Percentiles rank a stretch among this genome's conserved stretches.
Conservation (phyloP, 2,888 invertebrate genomes). For the Cacoxenus indagator region DNA sequence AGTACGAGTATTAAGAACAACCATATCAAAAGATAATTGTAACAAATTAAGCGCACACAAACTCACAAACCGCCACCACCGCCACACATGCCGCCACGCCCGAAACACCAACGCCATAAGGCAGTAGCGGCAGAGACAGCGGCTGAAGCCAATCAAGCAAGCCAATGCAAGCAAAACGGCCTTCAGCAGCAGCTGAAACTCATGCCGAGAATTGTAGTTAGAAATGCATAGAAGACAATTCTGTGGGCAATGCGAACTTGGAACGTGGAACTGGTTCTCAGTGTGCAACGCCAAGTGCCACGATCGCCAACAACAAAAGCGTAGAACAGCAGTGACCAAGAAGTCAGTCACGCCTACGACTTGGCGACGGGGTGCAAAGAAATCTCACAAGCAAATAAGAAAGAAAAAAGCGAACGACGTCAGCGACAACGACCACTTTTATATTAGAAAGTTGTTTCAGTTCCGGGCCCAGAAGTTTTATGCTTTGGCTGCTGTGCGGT, state of each 20-base stretch:
- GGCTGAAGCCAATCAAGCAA: not conserved
- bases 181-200: conserved; percentile 3
- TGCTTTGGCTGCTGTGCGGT: not conserved
- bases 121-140: not conserved
- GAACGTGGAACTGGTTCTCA: conserved; percentile 18
- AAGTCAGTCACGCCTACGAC: not conserved
- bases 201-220: not conserved
- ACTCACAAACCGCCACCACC: not conserved
- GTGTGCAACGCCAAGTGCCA: not conserved
- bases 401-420: not conserved
- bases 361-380: not conserved
- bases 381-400: not conserved
- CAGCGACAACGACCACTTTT: conserved; percentile 38
- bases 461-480: not conserved
- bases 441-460: conserved; percentile 54
- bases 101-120: not conserved
- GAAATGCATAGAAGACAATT: conserved; percentile 5
- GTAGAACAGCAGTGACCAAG: not conserved
- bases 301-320: not conserved
- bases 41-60: not conserved
- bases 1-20: not conserved
- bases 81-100: not conserved
- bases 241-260: conserved; percentile 5
- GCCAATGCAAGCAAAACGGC: conserved; percentile 12
- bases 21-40: conserved; percentile 5